Evolutionary conservation across 64 coral and sea anemone genomes (phyloP).

Genomic region (Trachythela sp.): DNA sequence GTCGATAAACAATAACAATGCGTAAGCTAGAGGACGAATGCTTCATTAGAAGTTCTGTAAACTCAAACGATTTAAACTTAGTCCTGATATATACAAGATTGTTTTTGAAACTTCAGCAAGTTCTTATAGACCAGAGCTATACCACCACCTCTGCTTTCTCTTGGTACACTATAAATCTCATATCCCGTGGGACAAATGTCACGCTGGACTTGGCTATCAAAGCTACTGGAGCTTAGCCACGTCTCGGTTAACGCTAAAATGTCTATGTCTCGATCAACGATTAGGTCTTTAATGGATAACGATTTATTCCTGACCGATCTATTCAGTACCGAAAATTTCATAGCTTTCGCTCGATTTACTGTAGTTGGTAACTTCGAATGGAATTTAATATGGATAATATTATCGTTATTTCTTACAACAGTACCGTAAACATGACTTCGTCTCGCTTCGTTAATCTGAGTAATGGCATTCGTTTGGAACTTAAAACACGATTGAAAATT

Average conservation of each 20-base stretch:
- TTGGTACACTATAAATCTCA: background rate
- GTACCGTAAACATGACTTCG: no score
- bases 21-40: background rate
- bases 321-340: background rate
- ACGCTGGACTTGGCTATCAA: background rate
- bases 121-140: slow-evolving; percentile 13
- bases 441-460: no score
- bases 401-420: no score
- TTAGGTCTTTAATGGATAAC: background rate
- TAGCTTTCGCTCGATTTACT: no score
- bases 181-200: slow-evolving; percentile 24
- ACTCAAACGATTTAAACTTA: slow-evolving; percentile 16
- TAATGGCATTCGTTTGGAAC: no score
- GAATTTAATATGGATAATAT: no score
- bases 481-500: no score
- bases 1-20: slow-evolving; percentile 18
- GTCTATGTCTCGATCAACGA: slow-evolving; percentile 18
- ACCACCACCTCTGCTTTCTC: background rate
- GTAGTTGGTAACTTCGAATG: no score
- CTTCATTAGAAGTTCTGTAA: background rate
- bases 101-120: background rate
- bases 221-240: background rate
- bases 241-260: slow-evolving; percentile 25
- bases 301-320: background rate
- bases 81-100: background rate